Base-by-base conservation (phyloP, 2,888 invertebrate genomes). In the Leptarthrus brevirostris region DNA sequence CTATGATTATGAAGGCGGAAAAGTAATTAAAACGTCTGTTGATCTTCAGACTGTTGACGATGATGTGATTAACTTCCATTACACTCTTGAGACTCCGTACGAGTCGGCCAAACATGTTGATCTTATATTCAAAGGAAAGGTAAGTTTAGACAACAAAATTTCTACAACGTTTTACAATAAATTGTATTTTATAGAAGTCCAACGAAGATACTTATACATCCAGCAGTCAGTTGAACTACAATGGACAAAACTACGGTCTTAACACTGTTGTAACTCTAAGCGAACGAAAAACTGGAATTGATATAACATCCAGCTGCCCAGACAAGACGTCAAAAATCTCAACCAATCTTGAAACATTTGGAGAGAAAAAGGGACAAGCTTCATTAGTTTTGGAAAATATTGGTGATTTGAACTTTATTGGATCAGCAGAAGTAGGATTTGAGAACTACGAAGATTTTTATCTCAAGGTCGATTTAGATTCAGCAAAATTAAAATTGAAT, bases 381-480 rank as follows among this genome's bases (percentile, higher is more conserved):
- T 87, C 88, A 54, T 12, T 88, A 0, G 88, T 87, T 58, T 74
- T 90, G 0, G 86, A 86, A 47, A 88, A 89, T 78, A 78, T 89
- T 16, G 83, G 82, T 1, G 86, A 89, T 58, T 84, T 91, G 75
- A 84, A 86, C 69, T 81, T 90, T 0, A 88, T 90, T 75, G 84
- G 87, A 0, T 85, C 83, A 40, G 80, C 87, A 0, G 89, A 90
- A 72, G 87, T 87, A 0, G 88, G 87, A 66, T 82, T 90, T 0
- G 86, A 86, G 18, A 88, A 87, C 71, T 85, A 90, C 20, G 92
- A 94, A 76, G 88, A 92, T 78, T 90, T 93, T 73, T 83, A 86
- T 70, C 80, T 93, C 34, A 88, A 89, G 76, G 80, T 88, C 0
- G 86, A 88, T 75, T 87, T 89, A 12, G 89, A 92, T 82, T 90